Evolutionary conservation across 1,140 invertebrate species (phyloP).

Genomic region (Plodia interpunctella): DNA sequence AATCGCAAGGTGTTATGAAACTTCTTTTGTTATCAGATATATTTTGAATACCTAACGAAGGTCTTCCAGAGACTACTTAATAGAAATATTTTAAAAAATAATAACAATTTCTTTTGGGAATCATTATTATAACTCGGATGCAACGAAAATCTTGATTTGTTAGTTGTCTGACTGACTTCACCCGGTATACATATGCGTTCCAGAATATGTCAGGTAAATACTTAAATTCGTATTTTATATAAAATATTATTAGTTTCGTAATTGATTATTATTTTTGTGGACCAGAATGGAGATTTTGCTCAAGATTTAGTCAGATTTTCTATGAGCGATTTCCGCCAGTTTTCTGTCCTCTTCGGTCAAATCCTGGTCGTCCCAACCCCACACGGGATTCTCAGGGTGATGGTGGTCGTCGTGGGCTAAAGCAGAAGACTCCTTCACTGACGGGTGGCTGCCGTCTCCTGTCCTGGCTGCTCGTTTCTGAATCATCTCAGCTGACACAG

Average conservation of each 20-base stretch:
- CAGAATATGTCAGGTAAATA: not conserved
- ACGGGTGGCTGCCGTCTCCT: conserved; percentile 82
- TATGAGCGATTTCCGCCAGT: conserved; percentile 60
- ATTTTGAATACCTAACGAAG: too few species aligned
- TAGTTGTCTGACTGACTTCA: not conserved
- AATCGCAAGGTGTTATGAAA: too few species aligned
- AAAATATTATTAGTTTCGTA: too few species aligned
- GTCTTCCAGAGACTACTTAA: too few species aligned
- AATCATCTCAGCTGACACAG: conserved; percentile 82
- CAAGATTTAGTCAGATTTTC: conserved; percentile 30
- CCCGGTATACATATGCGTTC: not conserved
- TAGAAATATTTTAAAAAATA: too few species aligned
- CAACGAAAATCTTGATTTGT: not conserved
- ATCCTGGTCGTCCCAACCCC: conserved; percentile 74
- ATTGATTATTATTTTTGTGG: not conserved
- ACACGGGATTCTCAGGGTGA: conserved; percentile 68
- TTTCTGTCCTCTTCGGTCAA: conserved; percentile 67
- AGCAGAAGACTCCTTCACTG: conserved; percentile 46
- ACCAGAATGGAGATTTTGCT: not conserved
- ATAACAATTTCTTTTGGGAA: too few species aligned
- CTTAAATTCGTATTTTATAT: not conserved
- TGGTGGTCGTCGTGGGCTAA: conserved; percentile 46
- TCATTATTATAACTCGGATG: not conserved
- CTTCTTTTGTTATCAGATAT: too few species aligned
- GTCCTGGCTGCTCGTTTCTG: conserved; percentile 79